These are phyloP conservation scores for Agriopis leucophaearia DNA, from an alignment of 2,888 invertebrate species.

Conservation along the genomic window DNA sequence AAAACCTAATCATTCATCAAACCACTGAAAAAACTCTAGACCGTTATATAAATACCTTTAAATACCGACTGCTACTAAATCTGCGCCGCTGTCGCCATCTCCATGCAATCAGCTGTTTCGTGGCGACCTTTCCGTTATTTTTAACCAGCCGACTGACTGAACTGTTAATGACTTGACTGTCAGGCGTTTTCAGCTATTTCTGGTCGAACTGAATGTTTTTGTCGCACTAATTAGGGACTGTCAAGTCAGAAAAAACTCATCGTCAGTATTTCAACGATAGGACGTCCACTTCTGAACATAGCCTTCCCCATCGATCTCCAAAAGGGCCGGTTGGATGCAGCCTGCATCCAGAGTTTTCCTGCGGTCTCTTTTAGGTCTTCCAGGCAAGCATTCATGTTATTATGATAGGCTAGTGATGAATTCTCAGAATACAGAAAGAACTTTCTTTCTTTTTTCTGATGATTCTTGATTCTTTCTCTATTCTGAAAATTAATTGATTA, in stretches of 20 bases:
- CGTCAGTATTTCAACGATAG: too few relatives aligned
- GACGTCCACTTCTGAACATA: too few relatives aligned
- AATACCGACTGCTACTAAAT: neutral
- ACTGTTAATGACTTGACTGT: constrained; percentile 12
- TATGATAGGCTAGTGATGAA: too few relatives aligned
- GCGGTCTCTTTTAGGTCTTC: too few relatives aligned
- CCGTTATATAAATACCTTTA: neutral
- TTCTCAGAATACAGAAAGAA: too few relatives aligned
- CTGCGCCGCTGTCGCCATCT: neutral
- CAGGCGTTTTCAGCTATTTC: constrained; percentile 2
- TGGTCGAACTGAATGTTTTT: constrained; percentile 4
- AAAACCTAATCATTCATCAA: neutral
- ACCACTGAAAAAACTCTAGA: neutral
- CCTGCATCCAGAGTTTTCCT: too few relatives aligned
- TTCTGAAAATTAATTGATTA: too few relatives aligned
- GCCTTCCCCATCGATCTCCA: too few relatives aligned
- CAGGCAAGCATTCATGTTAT: too few relatives aligned
- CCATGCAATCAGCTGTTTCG: constrained; percentile 14
- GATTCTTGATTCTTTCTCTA: too few relatives aligned
- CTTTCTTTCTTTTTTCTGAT: too few relatives aligned
- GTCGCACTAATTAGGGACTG: neutral
- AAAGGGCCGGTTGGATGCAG: too few relatives aligned
- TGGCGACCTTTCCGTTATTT: constrained; percentile 9
- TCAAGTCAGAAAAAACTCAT: neutral
- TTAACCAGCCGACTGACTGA: constrained; percentile 14